A percentile compares a stretch with the other conserved stretches of the same genome.
These are phyloP conservation scores for Sisor rabdophorus DNA, from an alignment of 2,113 vertebrate species.

Conservation along the genomic window DNA sequence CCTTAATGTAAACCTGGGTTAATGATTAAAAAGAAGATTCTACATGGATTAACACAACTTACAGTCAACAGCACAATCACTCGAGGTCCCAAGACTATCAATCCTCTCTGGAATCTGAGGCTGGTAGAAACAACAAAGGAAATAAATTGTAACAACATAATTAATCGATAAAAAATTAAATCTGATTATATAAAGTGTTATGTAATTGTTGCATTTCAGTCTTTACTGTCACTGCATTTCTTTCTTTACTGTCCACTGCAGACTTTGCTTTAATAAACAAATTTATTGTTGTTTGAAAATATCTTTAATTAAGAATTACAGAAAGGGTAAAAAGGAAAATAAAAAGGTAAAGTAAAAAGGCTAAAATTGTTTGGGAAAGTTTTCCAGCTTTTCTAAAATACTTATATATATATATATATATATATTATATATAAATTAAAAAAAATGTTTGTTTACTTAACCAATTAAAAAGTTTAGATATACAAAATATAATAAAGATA, in stretches of 20 bases:
- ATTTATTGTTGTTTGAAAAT: not conserved
- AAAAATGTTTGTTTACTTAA: no score
- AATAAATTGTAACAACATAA: not conserved
- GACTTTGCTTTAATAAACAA: not conserved
- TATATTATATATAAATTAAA: no score
- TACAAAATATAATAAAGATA: no score
- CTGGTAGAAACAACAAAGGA: constrained; percentile 46
- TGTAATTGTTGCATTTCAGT: not conserved
- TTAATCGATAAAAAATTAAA: not conserved
- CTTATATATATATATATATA: no score
- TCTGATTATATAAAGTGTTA: not conserved
- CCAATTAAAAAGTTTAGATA: no score
- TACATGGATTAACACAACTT: constrained; percentile 37
- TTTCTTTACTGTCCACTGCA: not conserved
- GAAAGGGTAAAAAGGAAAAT: no score
- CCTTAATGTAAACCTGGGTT: no score
- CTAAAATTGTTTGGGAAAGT: no score
- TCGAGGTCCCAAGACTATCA: constrained; percentile 71
- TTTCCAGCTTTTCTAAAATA: no score
- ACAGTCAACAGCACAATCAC: constrained; percentile 72
- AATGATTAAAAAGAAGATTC: not conserved
- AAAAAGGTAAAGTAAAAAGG: no score
- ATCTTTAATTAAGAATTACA: not conserved
- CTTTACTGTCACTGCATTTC: not conserved
- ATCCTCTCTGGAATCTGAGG: constrained; percentile 75